phyloP scores from a whole-genome alignment of 1,140 invertebrate genomes.

The Drosophila ohnishii region DNA sequence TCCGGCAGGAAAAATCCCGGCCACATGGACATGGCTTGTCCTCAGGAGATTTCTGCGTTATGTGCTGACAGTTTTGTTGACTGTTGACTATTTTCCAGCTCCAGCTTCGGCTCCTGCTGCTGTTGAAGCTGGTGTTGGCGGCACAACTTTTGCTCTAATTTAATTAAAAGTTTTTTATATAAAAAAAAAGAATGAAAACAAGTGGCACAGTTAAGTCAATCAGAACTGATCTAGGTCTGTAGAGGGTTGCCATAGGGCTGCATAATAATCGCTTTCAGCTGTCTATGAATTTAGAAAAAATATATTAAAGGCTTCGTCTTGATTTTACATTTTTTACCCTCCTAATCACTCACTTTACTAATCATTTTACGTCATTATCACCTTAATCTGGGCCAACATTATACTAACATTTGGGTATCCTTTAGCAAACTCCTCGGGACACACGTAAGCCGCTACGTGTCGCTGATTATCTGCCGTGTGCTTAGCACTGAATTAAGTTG shows the following conservation, averaged over 20 bases:
- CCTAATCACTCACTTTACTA: not conserved
- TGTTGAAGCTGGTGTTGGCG: slow-evolving; percentile 10
- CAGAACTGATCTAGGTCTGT: slow-evolving; percentile 16
- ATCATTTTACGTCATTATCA: slow-evolving; percentile 36
- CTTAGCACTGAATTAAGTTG: slow-evolving; percentile 71
- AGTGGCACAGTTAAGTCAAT: slow-evolving; percentile 46
- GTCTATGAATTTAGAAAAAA: not conserved
- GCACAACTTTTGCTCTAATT: slow-evolving; percentile 60
- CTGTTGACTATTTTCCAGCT: slow-evolving; percentile 26
- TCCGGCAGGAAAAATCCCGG: slow-evolving; percentile 21
- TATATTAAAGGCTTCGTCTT: too few relatives aligned
- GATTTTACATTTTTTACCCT: not conserved
- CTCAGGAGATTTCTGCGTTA: slow-evolving; percentile 49
- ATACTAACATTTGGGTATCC: slow-evolving; percentile 6
- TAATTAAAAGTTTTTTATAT: slow-evolving; percentile 67
- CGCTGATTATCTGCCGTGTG: slow-evolving; percentile 70
- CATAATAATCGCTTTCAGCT: not conserved
- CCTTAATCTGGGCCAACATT: slow-evolving; percentile 33
- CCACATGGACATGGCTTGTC: slow-evolving; percentile 43
- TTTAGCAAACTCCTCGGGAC: slow-evolving; percentile 7
- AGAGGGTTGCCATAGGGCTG: not conserved
- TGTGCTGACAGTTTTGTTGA: slow-evolving; percentile 66
- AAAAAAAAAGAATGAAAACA: slow-evolving; percentile 22
- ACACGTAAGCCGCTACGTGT: slow-evolving; percentile 70
- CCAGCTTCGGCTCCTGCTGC: slow-evolving; percentile 1